Conservation (phyloP, 92 coral and sea anemone genomes). For the Montipora capitata region DNA sequence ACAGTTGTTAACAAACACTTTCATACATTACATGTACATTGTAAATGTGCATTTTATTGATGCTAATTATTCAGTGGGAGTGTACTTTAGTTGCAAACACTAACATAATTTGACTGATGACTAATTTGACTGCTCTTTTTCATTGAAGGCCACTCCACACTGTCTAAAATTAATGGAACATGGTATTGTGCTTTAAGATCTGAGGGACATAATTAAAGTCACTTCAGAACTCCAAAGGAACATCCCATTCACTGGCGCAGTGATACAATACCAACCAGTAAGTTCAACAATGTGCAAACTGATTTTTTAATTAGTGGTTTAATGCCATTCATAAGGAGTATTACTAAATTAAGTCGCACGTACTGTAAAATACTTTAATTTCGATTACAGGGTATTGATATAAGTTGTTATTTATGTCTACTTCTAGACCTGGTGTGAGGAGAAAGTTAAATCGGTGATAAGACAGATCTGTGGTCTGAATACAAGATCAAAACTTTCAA, state of each 20-base stretch:
- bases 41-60: too few relatives aligned
- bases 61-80: too few relatives aligned
- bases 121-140: neutral
- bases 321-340: too few relatives aligned
- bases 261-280: slow-evolving; percentile 7
- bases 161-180: neutral
- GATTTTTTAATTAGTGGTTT: too few relatives aligned
- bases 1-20: neutral
- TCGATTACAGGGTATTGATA: too few relatives aligned
- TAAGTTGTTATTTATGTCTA: too few relatives aligned
- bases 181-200: slow-evolving; percentile 4
- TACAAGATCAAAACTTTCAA: slow-evolving; percentile 4
- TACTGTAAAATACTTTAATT: too few relatives aligned
- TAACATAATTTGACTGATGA: too few relatives aligned
- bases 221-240: neutral
- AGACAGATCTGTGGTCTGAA: slow-evolving; percentile 10
- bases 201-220: neutral
- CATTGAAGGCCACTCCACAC: slow-evolving; percentile 7
- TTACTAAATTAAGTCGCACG: too few relatives aligned
- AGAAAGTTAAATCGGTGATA: neutral
- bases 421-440: slow-evolving; percentile 10
- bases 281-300: neutral
- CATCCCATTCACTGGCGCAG: slow-evolving; percentile 12
- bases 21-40: too few relatives aligned
- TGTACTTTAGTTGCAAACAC: too few relatives aligned